Base-by-base conservation (phyloP, 2,797 vertebrate genomes). In the Rhinoraja longicauda region DNA sequence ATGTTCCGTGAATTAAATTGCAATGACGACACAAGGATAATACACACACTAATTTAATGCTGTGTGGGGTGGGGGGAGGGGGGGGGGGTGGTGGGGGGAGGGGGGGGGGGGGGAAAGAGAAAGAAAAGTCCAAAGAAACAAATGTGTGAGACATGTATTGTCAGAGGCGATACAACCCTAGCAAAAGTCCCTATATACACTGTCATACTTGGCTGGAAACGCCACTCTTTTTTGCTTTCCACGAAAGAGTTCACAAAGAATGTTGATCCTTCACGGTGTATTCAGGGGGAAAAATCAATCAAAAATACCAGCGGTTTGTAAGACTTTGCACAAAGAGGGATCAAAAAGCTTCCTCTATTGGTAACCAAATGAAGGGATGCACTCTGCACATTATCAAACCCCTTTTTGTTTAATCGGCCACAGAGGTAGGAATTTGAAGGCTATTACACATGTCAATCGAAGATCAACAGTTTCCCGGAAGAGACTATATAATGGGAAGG, bases 21-120 rank as follows among this genome's bases (percentile, higher is more conserved):
- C 90, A 92, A 92, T 92, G 90, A 45, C 36, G 91, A 91, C 73
- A 45, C 88, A 75, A 92, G 70, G 39, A 75, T 73, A 73, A 92
- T 75, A 92, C 29, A 70, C 90, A 92, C 90, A 92, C 90, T 91
- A 73, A 26, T 92, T 92, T 92, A 92, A 45, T 92, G 90, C 67
- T 75, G 26, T 75, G 45, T 45, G 45, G 45, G 45, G 45, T 45
- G 45, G 45, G 3, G 45, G 45, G 39, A 39, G 45, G 45, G 4
- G 4, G 45, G 4, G 45, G 45, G 4, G 4, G 45, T 4, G 45
- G 26, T 75, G 45, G 45, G 45, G 45, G 45, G 45, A 45, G 45
- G 45, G 3, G 45, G 45, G 39, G 39, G 45, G 45, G 4, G 4
- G 45, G 4, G 45, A n/a, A n/a, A n/a, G n/a, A n/a, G n/a, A n/a